A percentile compares a stretch with the other conserved stretches of the same genome.
phyloP scores from a whole-genome alignment of 2,888 invertebrate species.

The Chouioia cunea region DNA sequence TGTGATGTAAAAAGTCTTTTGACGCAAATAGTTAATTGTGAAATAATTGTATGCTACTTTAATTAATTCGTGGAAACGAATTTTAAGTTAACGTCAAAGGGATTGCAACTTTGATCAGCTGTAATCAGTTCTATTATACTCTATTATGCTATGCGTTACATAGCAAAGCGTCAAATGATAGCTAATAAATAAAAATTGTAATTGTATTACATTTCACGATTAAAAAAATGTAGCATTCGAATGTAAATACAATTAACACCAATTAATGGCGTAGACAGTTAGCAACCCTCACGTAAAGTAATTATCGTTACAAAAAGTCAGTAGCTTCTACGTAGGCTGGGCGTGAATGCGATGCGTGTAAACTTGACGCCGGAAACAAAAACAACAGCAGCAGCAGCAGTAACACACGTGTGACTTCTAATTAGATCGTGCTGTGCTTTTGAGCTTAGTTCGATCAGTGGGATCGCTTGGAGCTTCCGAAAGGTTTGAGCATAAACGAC shows the following conservation, averaged over 20 bases:
- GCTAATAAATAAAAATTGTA: too few species aligned
- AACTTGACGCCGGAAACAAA: neutral
- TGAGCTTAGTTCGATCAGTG: constrained; percentile 5
- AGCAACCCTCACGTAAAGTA: too few species aligned
- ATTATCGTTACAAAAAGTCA: too few species aligned
- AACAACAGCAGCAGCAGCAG: too few species aligned
- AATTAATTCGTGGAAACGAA: constrained; percentile 2
- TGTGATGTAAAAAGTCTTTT: constrained; percentile 2
- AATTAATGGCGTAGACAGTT: too few species aligned
- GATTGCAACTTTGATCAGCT: too few species aligned
- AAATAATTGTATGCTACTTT: neutral
- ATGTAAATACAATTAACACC: too few species aligned
- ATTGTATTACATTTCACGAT: too few species aligned
- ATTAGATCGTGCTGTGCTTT: constrained; percentile 43
- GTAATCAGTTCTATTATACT: too few species aligned
- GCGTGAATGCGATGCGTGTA: neutral
- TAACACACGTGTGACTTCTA: constrained; percentile 14
- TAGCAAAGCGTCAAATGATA: too few species aligned
- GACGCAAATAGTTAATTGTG: constrained; percentile 15
- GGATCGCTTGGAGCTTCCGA: constrained; percentile 44
- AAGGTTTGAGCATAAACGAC: constrained; percentile 49
- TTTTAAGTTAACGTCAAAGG: neutral
- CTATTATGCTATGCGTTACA: too few species aligned
- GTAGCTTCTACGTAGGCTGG: constrained; percentile 11
- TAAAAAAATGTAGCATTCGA: too few species aligned